Evolutionary conservation across 2,113 vertebrate species (phyloP).

Genomic region (Ctenomys sociabilis): DNA sequence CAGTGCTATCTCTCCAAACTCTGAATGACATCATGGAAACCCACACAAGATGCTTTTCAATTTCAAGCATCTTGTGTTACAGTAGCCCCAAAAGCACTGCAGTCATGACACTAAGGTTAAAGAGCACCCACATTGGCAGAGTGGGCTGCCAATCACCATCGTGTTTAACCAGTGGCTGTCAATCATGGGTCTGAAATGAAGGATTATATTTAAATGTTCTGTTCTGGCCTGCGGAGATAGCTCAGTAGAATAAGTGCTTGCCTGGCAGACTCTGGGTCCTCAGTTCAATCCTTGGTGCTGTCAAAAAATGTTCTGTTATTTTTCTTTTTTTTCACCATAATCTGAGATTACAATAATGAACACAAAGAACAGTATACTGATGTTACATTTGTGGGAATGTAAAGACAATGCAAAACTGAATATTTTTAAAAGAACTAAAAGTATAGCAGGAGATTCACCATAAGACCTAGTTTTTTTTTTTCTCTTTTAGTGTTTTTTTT

Average conservation of each 20-base stretch:
- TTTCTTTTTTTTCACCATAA: neutral
- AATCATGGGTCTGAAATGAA: accelerated
- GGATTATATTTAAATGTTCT: neutral
- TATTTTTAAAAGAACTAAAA: neutral
- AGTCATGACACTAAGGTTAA: neutral
- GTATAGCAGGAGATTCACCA: neutral
- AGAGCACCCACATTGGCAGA: neutral
- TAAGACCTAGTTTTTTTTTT: accelerated
- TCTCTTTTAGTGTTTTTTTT: neutral
- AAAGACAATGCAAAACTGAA: neutral
- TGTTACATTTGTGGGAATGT: neutral
- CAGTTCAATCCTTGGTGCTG: too few relatives aligned
- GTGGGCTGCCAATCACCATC: neutral
- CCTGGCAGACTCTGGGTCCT: too few relatives aligned
- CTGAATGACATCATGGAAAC: neutral
- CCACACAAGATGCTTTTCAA: neutral
- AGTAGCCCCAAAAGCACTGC: neutral
- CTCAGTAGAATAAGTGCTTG: too few relatives aligned
- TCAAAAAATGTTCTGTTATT: neutral
- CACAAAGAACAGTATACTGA: neutral
- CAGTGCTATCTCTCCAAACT: too few relatives aligned
- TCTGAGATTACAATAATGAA: neutral
- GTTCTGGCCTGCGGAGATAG: too few relatives aligned
- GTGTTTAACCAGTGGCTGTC: neutral
- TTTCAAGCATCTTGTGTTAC: neutral